Evolutionary conservation across 2,888 invertebrate species (phyloP), one percentile per base, ranked within the genome.

Genomic region (Tanypteryx hageni): DNA sequence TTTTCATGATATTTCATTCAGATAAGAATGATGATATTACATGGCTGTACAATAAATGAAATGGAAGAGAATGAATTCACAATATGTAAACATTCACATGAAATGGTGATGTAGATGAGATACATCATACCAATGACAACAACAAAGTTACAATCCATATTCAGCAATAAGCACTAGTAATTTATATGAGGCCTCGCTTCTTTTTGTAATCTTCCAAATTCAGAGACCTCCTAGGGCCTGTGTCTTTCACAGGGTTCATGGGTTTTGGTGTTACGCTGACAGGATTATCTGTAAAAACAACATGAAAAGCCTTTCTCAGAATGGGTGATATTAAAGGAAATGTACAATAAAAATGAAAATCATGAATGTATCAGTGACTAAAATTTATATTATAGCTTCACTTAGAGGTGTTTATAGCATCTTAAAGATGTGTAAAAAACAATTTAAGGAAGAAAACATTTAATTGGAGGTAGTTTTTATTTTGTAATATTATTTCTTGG

Each of bases 181-280:
- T 93, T 94, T 96, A 98, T 95, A 99, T 98, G 93, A 99, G 97
- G 92, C 98, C 98, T 94, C 98, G 97, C 94, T 98, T 97, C 95
- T 98, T 98, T 96, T 99, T 99, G 95, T 98, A 99, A 95, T 98
- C 98, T 94, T 98, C 98, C 93, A 99, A 95, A 95, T 99, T 99
- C 85, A 99, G 95, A 0, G 98, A 98, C 92, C 98, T 95, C 93
- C 97, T 97, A 10, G 98, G 98, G 0, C 97, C 98, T 0, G 97
- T 97, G 94, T 98, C 98, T 94, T 97, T 97, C 92, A 97, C 96
- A 18, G 96, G 96, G 0, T 95, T 94, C 68, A 97, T 96, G 81
- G 97, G 97, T 94, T 98, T 98, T 1, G 98, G 97, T 93, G 97
- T 96, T 44, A 97, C 96, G 94, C 96, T 97, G 5, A 97, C 97